Conservation (phyloP, 2,113 vertebrate species). For the Heptranchias perlo region DNA sequence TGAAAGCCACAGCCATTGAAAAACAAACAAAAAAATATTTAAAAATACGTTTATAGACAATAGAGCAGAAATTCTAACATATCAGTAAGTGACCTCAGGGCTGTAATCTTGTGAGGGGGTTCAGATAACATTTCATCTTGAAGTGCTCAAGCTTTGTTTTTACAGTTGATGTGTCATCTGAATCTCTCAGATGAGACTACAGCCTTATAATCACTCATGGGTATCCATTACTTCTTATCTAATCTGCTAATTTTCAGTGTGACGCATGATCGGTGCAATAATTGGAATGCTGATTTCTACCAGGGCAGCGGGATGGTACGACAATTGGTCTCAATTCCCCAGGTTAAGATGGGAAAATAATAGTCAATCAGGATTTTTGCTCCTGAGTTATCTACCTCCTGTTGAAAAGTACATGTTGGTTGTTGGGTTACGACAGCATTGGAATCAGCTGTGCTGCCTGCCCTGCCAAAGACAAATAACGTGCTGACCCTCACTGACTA, state of each 20-base stretch:
- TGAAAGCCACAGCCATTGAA: neutral
- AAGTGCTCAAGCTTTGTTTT: neutral
- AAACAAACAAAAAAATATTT: neutral
- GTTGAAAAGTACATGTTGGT: neutral
- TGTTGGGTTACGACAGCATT: neutral
- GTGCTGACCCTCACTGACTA: neutral
- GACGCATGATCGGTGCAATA: neutral
- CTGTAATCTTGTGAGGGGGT: neutral
- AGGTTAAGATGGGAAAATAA: constrained; percentile 8
- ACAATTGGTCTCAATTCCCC: neutral
- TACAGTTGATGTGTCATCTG: neutral
- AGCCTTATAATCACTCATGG: neutral
- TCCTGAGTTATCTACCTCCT: neutral
- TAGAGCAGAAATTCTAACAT: neutral
- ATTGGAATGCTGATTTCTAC: neutral
- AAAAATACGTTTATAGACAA: neutral
- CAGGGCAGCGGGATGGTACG: neutral
- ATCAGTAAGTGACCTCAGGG: neutral
- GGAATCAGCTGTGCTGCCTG: neutral
- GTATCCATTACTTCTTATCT: neutral
- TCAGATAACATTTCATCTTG: neutral
- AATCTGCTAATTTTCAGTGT: neutral
- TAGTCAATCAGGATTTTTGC: neutral
- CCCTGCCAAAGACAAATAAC: neutral
- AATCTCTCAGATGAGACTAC: neutral